Percentiles rank a stretch among this genome's conserved stretches.
Evolutionary conservation across 1,140 invertebrate species (phyloP).

Genomic region (Thaumetopoea pityocampa): DNA sequence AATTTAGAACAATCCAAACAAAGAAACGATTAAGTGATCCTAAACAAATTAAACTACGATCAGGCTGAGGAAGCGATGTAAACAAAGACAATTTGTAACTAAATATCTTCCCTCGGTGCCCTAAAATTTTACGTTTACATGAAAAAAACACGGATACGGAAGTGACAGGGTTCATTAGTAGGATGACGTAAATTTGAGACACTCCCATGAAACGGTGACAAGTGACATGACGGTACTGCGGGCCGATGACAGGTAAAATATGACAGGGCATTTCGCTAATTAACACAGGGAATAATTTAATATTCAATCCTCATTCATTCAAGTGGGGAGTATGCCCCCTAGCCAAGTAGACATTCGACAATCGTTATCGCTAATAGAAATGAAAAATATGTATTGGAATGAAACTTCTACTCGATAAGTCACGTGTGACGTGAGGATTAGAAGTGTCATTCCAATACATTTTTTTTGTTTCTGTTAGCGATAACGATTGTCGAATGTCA

Average conservation of each 20-base stretch:
- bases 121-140: conserved; percentile 23
- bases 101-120: conserved; percentile 13
- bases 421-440: too few relatives aligned
- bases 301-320: neutral
- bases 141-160: too few relatives aligned
- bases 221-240: conserved; percentile 21
- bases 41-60: too few relatives aligned
- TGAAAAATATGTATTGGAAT: too few relatives aligned
- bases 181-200: conserved; percentile 23
- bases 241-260: conserved; percentile 20
- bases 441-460: too few relatives aligned
- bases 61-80: conserved; percentile 9
- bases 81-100: conserved; percentile 13
- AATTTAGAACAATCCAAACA: too few relatives aligned
- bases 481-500: too few relatives aligned
- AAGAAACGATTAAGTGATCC: too few relatives aligned
- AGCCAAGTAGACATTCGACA: neutral
- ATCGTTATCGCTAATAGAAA: neutral
- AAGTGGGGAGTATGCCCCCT: too few relatives aligned
- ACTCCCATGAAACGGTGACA: conserved; percentile 26
- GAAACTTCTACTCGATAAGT: too few relatives aligned
- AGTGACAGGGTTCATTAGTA: conserved; percentile 25
- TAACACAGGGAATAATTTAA: conserved; percentile 24
- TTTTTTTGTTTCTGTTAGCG: too few relatives aligned
- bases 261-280: conserved; percentile 32